Evolutionary conservation across 1,140 invertebrate species (phyloP).

Genomic region (Antheraea mylitta): DNA sequence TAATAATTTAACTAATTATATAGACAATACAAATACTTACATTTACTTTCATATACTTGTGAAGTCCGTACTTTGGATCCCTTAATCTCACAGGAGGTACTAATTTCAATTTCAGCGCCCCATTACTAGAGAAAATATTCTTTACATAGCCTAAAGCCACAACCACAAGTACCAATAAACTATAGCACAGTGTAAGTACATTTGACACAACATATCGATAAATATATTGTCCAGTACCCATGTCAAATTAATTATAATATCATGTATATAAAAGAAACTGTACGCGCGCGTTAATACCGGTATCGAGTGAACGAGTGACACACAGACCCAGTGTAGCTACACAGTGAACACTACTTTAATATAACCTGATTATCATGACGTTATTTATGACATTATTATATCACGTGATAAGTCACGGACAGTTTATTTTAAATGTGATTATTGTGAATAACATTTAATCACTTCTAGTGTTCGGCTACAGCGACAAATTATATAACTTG

Average conservation of each 20-base stretch:
- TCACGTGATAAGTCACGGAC: too few relatives aligned
- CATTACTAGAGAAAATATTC: constrained; percentile 52
- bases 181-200: constrained; percentile 39
- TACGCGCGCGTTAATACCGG: too few relatives aligned
- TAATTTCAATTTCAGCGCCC: constrained; percentile 41
- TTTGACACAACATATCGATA: constrained; percentile 40
- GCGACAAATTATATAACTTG: too few relatives aligned
- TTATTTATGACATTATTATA: too few relatives aligned
- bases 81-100: constrained; percentile 46
- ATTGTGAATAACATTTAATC: too few relatives aligned
- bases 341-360: too few relatives aligned
- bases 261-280: too few relatives aligned
- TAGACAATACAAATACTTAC: constrained; percentile 49
- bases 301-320: too few relatives aligned
- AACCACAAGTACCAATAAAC: constrained; percentile 13
- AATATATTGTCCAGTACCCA: constrained; percentile 34
- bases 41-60: constrained; percentile 71
- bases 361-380: too few relatives aligned
- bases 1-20: not conserved
- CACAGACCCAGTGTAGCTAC: too few relatives aligned
- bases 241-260: constrained; percentile 22
- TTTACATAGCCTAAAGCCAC: constrained; percentile 40
- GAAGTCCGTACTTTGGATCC: constrained; percentile 68
- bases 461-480: too few relatives aligned
- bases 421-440: too few relatives aligned